Evolutionary conservation across 2,888 invertebrate genomes (phyloP), one percentile per base, ranked within the genome.

Genomic region (Rhopalosiphum nymphaeae): DNA sequence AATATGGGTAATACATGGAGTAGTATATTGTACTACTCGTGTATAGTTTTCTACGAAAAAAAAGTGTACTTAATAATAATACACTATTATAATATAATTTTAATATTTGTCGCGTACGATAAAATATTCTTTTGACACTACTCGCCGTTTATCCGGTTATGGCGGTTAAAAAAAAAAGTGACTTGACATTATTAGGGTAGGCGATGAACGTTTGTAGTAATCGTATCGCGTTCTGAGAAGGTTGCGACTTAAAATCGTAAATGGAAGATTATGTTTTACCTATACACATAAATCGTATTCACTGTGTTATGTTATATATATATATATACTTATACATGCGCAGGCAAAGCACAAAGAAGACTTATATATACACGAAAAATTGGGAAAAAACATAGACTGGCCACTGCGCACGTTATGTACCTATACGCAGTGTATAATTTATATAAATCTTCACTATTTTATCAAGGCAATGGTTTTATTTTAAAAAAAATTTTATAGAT

Each of bases 181-280:
- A 89, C 46, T 46, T 46, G 44, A 86, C 29, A 44, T 86, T 42
- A 57, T 57, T 42, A 89, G 89, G 57, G 89, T 56, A 86, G 29
- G 7, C 29, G 86, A 86, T 46, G 46, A 49, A 86, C 42, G 78
- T 78, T 21, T 21, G 21, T 78, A 9, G 78, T 78, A 78, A 78
- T 56, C 42, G 44, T 89, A 89, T 4, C 42, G 44, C 36, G 16
- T 57, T 42, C 13, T 26, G 89, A 89, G 56, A 89, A 57, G 57
- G 56, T 57, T 42, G 42, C 42, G 29, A 29, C 89, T 57, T 42
- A 57, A 89, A 89, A 89, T 89, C 89, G 42, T 89, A 89, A 89
- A 89, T 26, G 42, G 44, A 29, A 89, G 89, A 89, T 89, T 57
- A 89, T 89, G 13, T 89, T 89, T 89, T 89, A 89, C 89, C 42